A percentile compares a stretch with the other conserved stretches of the same genome.
phyloP scores from a whole-genome alignment of 1,140 invertebrate species.

The Arctopsyche grandis region DNA sequence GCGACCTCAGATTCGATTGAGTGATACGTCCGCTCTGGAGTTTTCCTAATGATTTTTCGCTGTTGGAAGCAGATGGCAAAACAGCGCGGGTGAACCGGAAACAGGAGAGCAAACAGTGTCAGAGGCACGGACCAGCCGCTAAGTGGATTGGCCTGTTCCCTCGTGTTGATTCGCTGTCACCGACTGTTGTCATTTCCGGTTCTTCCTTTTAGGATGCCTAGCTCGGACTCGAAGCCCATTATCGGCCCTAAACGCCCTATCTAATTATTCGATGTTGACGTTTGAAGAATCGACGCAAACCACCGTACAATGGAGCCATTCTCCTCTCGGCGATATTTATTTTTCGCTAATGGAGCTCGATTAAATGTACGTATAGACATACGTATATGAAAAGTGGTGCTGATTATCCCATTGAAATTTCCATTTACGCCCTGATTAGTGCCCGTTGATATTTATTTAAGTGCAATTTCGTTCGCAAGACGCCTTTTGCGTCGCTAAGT shows the following conservation, averaged over 20 bases:
- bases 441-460: too few species aligned
- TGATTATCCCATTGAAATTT: too few species aligned
- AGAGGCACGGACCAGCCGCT: slow-evolving; percentile 35
- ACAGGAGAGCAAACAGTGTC: slow-evolving; percentile 37
- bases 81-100: slow-evolving; percentile 14
- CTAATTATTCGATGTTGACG: background rate
- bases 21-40: background rate
- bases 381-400: too few species aligned
- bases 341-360: background rate
- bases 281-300: background rate
- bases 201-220: background rate
- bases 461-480: too few species aligned
- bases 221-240: background rate
- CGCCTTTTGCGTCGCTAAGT: too few species aligned
- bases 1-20: background rate
- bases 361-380: too few species aligned
- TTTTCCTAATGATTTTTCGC: background rate
- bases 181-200: slow-evolving; percentile 39
- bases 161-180: slow-evolving; percentile 36
- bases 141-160: slow-evolving; percentile 48
- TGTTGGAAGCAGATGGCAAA: slow-evolving; percentile 4
- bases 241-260: background rate
- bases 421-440: too few species aligned
- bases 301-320: background rate
- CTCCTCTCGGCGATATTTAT: background rate